Conservation (phyloP, 2,113 vertebrate species). For the Calypte anna region DNA sequence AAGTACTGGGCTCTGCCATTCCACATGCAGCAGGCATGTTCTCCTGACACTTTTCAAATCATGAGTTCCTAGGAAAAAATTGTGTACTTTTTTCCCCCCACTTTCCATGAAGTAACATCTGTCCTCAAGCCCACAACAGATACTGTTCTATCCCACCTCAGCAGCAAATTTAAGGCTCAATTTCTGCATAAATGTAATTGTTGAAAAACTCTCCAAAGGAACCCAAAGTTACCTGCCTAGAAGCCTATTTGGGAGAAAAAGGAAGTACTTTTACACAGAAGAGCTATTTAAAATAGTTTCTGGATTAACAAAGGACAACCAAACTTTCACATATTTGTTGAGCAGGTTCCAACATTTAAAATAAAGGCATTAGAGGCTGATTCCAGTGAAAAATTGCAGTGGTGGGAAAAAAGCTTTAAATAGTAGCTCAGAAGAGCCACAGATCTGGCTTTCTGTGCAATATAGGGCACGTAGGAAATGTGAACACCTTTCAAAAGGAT, state of each 20-base stretch:
- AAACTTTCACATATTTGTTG: not conserved
- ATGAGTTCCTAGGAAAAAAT: not conserved
- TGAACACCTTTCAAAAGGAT: not conserved
- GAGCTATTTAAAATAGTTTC: not conserved
- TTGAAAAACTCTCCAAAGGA: not conserved
- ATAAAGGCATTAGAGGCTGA: not conserved
- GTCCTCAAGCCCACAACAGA: not conserved
- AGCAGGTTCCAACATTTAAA: not conserved
- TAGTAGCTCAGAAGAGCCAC: not conserved
- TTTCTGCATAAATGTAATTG: not conserved
- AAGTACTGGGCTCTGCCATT: not conserved
- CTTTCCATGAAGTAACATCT: not conserved
- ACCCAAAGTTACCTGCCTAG: not conserved
- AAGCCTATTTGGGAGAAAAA: not conserved
- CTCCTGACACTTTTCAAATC: not conserved
- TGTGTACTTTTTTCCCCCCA: fast-evolving
- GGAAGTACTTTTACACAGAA: not conserved
- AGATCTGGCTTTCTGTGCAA: not conserved
- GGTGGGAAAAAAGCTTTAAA: not conserved
- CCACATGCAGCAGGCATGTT: not conserved
- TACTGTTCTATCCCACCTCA: not conserved
- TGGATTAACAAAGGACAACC: not conserved
- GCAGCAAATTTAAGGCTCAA: not conserved
- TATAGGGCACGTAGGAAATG: not conserved
- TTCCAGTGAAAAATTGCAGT: not conserved